A percentile compares a stretch with the other conserved stretches of the same genome.
phyloP scores from a whole-genome alignment of 2,113 vertebrate species.

The Acanthisitta chloris region DNA sequence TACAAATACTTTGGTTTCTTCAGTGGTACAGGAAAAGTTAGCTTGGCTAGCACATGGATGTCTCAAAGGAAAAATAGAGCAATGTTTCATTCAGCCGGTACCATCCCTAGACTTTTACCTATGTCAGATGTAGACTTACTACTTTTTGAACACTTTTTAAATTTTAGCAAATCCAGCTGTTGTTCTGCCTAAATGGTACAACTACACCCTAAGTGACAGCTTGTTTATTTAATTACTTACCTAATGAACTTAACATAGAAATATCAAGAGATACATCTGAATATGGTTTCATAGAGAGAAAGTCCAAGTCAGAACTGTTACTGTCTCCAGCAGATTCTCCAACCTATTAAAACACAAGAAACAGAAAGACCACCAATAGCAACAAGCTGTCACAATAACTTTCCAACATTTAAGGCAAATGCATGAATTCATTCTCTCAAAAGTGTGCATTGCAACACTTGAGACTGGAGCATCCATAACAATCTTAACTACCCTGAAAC shows the following conservation, averaged over 20 bases:
- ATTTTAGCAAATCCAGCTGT: background rate
- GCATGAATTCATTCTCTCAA: background rate
- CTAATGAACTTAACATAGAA: slow-evolving; percentile 88
- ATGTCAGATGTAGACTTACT: background rate
- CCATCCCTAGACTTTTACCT: background rate
- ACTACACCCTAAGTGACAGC: background rate
- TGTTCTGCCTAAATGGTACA: background rate
- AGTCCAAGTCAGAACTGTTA: slow-evolving; percentile 84
- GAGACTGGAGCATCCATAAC: background rate
- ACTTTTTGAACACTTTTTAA: background rate
- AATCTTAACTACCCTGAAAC: background rate
- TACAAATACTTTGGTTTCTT: background rate
- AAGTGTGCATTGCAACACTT: background rate
- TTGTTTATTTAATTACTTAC: slow-evolving; percentile 65
- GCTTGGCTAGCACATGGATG: background rate
- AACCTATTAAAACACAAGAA: slow-evolving; percentile 65
- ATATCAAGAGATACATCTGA: slow-evolving; percentile 93
- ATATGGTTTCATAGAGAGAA: slow-evolving; percentile 89
- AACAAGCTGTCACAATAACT: background rate
- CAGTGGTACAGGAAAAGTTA: background rate
- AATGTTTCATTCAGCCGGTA: background rate
- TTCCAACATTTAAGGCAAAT: background rate
- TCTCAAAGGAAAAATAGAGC: background rate
- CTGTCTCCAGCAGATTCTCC: slow-evolving; percentile 81
- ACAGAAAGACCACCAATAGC: background rate